Base-by-base conservation (phyloP, 2,113 vertebrate genomes). In the Otolemur garnettii region DNA sequence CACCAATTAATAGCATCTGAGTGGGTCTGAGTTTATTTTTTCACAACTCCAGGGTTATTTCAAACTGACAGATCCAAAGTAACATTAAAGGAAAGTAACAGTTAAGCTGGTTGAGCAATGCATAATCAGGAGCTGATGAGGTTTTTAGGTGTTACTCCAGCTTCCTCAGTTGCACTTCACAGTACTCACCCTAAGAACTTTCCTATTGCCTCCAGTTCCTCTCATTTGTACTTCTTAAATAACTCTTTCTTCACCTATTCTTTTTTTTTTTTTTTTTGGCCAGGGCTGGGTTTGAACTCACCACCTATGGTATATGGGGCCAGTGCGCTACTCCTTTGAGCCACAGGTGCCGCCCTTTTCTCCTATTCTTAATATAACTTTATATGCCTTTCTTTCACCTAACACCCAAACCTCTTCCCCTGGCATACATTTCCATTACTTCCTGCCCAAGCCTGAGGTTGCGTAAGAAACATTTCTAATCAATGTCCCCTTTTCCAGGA, bases 161-260 rank as follows among this genome's bases (percentile, higher is more conserved):
- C 9, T 30, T 59, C 28, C 66, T 75, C 0, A 2, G 38, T 3
- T 30, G 17, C 11, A 3, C 12, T 78, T 60, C 26, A 87, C 38
- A 82, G 8, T 62, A 74, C 11, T 72, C 2, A 24, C 21, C 13
- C 21, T 1, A 6, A 21, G 7, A 0, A 0, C 9, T 53, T 55
- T 85, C 12, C 11, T 53, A 0, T 90, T 53, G 18, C 45, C 24
- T 80, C 33, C 59, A 55, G 19, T 53, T 87, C 21, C 30, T 71
- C 21, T 87, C 7, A 57, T 21, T 69, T 84, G 1, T 82, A 2
- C 9, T n/a, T 45, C 7, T 72, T 89, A 68, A 42, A 42, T 18
- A 80, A 53, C 7, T 91, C 38, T 93, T 81, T 90, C 8, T 78
- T 72, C 9, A 53, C 15, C 13, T 21, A 13, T 35, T 57, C 87